Percentiles rank a stretch among this genome's conserved stretches.
These are phyloP conservation scores for Scaptomyza reducta DNA, from an alignment of 2,888 invertebrate genomes.

Conservation along the genomic window DNA sequence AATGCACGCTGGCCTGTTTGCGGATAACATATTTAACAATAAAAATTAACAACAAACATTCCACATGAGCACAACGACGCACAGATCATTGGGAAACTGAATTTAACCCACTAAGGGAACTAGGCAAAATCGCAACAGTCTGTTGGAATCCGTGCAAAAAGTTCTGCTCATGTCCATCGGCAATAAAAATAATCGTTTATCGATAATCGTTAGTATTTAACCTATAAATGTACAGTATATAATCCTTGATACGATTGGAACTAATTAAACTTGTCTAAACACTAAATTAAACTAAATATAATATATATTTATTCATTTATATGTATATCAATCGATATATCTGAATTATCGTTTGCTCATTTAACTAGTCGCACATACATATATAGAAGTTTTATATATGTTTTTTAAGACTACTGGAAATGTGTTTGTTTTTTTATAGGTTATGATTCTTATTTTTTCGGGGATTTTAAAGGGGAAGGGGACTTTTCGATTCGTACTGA, in stretches of 20 bases:
- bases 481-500: slow-evolving; percentile 17
- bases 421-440: slow-evolving; percentile 42
- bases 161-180: slow-evolving; percentile 45
- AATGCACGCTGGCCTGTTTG: slow-evolving; percentile 36
- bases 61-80: slow-evolving; percentile 69
- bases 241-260: slow-evolving; percentile 46
- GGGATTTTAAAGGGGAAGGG: background rate
- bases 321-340: slow-evolving; percentile 12
- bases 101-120: slow-evolving; percentile 84
- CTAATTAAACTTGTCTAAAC: slow-evolving; percentile 30
- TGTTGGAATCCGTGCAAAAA: slow-evolving; percentile 57
- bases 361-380: slow-evolving; percentile 1
- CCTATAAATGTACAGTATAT: slow-evolving; percentile 18
- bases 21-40: slow-evolving; percentile 27
- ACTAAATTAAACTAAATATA: slow-evolving; percentile 45
- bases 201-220: background rate
- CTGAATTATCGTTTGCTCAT: slow-evolving; percentile 26
- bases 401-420: slow-evolving; percentile 53
- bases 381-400: slow-evolving; percentile 7
- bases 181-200: slow-evolving; percentile 9
- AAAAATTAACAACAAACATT: slow-evolving; percentile 43
- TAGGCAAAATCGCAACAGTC: slow-evolving; percentile 82
- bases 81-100: slow-evolving; percentile 71
- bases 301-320: slow-evolving; percentile 3
- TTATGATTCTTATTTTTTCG: slow-evolving; percentile 14